These are phyloP conservation scores for Melieria omissa DNA, from an alignment of 2,888 invertebrate genomes.

Conservation along the genomic window DNA sequence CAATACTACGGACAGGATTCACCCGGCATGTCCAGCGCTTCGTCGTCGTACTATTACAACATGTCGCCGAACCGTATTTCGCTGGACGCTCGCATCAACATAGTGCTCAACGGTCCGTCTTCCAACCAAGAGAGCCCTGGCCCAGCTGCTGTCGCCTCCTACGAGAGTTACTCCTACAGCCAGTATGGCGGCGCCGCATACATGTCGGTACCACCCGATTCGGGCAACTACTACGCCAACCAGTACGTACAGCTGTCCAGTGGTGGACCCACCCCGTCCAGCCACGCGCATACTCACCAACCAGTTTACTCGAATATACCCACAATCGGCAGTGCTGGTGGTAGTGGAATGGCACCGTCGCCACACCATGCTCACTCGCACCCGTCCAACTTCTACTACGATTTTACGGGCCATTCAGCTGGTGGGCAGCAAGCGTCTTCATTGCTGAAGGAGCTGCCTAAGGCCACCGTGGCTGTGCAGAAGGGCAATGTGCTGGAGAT, in stretches of 20 bases:
- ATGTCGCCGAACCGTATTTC: slow-evolving; percentile 55
- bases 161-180: slow-evolving; percentile 49
- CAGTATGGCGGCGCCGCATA: slow-evolving; percentile 49
- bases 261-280: slow-evolving; percentile 8
- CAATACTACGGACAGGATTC: slow-evolving; percentile 50
- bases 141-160: slow-evolving; percentile 35
- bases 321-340: slow-evolving; percentile 39
- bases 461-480: slow-evolving; percentile 61
- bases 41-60: slow-evolving; percentile 58
- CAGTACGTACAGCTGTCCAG: slow-evolving; percentile 48
- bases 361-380: slow-evolving; percentile 38
- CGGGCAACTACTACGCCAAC: slow-evolving; percentile 48
- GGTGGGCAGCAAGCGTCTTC: slow-evolving; percentile 42
- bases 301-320: slow-evolving; percentile 50
- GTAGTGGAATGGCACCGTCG: slow-evolving; percentile 17
- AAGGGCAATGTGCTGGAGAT: slow-evolving; percentile 66
- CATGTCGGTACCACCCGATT: slow-evolving; percentile 48
- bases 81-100: slow-evolving; percentile 53
- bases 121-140: slow-evolving; percentile 49
- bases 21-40: slow-evolving; percentile 40
- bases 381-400: slow-evolving; percentile 43
- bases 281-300: slow-evolving; percentile 34
- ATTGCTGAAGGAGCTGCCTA: slow-evolving; percentile 57
- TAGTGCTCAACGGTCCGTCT: slow-evolving; percentile 48
- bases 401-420: slow-evolving; percentile 40